These are phyloP conservation scores for Microctonus brassicae DNA, from an alignment of 2,888 invertebrate genomes.

Conservation along the genomic window DNA sequence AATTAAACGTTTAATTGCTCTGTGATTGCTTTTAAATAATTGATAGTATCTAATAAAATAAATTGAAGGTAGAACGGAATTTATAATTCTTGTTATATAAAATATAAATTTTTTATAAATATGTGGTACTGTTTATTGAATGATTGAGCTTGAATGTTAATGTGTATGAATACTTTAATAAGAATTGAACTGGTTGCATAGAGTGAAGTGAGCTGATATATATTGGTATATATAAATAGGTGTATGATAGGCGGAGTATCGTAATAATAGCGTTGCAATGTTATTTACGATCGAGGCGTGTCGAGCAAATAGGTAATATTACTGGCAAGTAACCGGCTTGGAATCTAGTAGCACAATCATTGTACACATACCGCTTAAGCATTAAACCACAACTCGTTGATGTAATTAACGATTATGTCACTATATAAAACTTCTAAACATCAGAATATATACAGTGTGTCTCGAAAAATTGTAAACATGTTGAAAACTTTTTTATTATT, in stretches of 20 bases:
- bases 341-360: conserved; percentile 56
- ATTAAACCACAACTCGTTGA: conserved; percentile 65
- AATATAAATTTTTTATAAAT: too few relatives aligned
- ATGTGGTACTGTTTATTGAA: too few relatives aligned
- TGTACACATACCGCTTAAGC: conserved; percentile 49
- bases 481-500: too few relatives aligned
- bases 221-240: conserved; percentile 46
- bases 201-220: conserved; percentile 14
- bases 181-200: too few relatives aligned
- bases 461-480: too few relatives aligned
- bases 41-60: conserved; percentile 32
- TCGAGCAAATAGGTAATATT: conserved; percentile 66
- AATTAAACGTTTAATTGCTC: conserved; percentile 49
- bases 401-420: conserved; percentile 67
- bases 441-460: too few relatives aligned
- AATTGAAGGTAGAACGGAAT: conserved; percentile 54
- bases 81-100: conserved; percentile 36
- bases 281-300: conserved; percentile 66
- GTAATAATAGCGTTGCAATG: conserved; percentile 63
- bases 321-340: conserved; percentile 65
- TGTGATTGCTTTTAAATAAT: conserved; percentile 46
- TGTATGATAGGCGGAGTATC: conserved; percentile 58
- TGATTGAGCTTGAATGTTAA: too few relatives aligned
- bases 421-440: too few relatives aligned
- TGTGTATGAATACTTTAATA: too few relatives aligned